Conservation (phyloP, 2,797 vertebrate species). For the Gymnodraco acuticeps region DNA sequence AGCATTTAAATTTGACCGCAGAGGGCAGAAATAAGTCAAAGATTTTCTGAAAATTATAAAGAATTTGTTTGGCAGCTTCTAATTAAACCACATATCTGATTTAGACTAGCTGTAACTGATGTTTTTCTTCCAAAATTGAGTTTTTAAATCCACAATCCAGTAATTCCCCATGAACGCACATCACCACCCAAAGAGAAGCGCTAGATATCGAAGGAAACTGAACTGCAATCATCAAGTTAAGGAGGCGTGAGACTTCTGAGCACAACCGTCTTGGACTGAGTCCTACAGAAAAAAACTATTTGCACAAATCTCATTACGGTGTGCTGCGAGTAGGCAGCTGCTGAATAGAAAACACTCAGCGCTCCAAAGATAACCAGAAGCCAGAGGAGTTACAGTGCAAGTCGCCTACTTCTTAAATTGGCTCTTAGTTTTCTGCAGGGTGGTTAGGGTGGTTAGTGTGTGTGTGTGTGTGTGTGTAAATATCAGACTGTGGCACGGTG, state of each 20-base stretch:
- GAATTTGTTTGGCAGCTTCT: background rate
- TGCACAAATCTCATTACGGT: conserved; percentile 66
- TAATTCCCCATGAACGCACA: too few species aligned
- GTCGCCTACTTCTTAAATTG: conserved; percentile 62
- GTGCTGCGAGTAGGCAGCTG: conserved; percentile 53
- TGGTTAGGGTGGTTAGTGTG: conserved; percentile 36
- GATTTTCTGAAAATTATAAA: background rate
- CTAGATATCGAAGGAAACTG: background rate
- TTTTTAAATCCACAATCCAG: background rate
- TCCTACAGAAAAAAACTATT: conserved; percentile 47
- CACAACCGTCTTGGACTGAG: conserved; percentile 29
- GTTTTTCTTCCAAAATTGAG: background rate
- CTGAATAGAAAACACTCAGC: conserved; percentile 55
- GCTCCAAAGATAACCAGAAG: conserved; percentile 64
- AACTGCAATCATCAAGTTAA: conserved; percentile 27
- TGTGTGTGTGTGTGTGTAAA: conserved; percentile 30
- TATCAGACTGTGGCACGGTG: conserved; percentile 47
- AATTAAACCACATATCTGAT: background rate
- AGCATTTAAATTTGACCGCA: background rate
- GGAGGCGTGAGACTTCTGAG: conserved; percentile 12
- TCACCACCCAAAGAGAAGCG: background rate
- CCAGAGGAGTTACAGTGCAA: conserved; percentile 53
- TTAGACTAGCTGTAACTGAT: background rate
- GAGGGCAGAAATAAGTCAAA: background rate
- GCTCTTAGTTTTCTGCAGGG: conserved; percentile 61